Evolutionary conservation across 2,113 vertebrate genomes (phyloP).

Genomic region (Oreotrochilus melanogaster): DNA sequence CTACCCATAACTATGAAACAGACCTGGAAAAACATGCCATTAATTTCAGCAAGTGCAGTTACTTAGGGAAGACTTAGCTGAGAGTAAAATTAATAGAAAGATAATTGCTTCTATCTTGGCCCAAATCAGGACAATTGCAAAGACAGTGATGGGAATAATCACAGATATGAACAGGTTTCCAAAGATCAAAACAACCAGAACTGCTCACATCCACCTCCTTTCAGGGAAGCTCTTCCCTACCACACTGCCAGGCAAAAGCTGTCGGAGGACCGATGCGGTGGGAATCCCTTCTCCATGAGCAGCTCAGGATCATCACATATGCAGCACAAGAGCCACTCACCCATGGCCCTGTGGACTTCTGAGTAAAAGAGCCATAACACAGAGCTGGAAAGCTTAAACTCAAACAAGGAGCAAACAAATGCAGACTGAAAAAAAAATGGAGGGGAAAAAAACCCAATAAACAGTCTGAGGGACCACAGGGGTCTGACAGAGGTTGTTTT

Average conservation of each 20-base stretch:
- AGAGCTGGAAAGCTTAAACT: neutral
- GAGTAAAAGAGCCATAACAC: neutral
- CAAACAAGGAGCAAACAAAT: neutral
- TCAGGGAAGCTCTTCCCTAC: neutral
- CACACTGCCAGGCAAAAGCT: neutral
- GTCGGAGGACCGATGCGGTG: rapidly evolving
- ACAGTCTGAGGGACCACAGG: neutral
- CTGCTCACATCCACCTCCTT: neutral
- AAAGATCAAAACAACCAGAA: neutral
- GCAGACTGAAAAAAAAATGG: neutral
- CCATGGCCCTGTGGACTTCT: rapidly evolving
- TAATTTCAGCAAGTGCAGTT: too few species aligned
- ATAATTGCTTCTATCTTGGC: too few species aligned
- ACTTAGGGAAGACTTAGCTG: too few species aligned
- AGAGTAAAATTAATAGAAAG: too few species aligned
- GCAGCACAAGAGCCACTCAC: neutral
- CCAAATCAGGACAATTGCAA: neutral
- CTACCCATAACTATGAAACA: too few species aligned
- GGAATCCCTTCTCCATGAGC: neutral
- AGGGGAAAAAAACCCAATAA: neutral
- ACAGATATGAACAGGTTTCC: neutral
- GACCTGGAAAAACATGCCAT: too few species aligned
- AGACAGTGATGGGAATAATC: neutral
- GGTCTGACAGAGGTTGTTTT: neutral
- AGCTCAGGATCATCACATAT: neutral